Evolutionary conservation across 2,113 vertebrate species (phyloP), one percentile per base, ranked within the genome.

Genomic region (Poeciliopsis retropinna): DNA sequence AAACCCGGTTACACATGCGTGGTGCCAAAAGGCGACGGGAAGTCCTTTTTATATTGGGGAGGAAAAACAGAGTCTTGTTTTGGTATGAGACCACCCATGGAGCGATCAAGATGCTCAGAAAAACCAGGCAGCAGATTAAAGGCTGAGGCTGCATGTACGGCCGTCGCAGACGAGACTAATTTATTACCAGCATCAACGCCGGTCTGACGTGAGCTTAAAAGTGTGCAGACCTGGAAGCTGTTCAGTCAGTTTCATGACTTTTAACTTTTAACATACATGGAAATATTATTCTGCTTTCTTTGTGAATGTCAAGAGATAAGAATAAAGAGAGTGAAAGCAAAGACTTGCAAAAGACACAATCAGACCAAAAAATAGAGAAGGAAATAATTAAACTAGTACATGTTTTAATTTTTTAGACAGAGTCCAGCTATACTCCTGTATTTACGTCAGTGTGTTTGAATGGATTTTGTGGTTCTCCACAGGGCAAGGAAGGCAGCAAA

Each of bases 11-110:
- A 34, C 34, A 34, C 9, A 9, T 2, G 2, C 34, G 10, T 2
- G 2, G 2, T 10, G 34, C 34, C 10, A 60, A 80, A 63, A 76
- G 47, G 71, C 32, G 71, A 11, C 0, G 29, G 60, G 34, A 32
- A 41, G 27, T 62, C 32, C 64, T 60, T 7, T 7, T 76, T 63
- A 75, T 66, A 73, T 67, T 51, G 10, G 34, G 34, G 34, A 37
- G 34, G 34, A 37, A 37, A 70, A 73, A 31, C 41, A 54, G 76
- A 66, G 34, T 31, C 29, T 64, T 78, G 30, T 69, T 51, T 39
- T 63, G 31, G 60, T 63, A 70, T 54, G 62, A 17, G 3, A 10
- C 51, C 69, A 68, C 47, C 78, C 27, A 64, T 22, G 3, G 70
- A 76, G 25, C 22, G 41, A 27, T 47, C 67, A 41, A 65, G 12